phyloP scores from a whole-genome alignment of 2,113 vertebrate species.

The Proteles cristata region DNA sequence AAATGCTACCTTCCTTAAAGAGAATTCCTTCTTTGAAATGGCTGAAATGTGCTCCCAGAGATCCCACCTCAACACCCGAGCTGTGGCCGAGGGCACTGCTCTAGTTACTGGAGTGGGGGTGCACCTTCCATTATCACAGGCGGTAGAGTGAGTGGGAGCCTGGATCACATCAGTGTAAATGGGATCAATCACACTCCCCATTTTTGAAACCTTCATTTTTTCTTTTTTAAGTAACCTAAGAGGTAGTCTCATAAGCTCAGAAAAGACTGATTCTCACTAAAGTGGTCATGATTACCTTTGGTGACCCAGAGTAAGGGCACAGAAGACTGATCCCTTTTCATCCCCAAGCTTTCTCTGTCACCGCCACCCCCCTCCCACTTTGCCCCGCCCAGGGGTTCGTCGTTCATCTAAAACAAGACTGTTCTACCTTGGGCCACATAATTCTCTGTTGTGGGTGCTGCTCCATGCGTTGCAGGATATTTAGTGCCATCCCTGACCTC shows the following conservation, averaged over 20 bases:
- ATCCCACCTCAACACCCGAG: neutral
- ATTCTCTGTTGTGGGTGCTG: neutral
- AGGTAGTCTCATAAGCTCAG: neutral
- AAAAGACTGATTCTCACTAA: neutral
- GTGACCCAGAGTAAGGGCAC: neutral
- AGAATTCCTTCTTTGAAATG: neutral
- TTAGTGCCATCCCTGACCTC: neutral
- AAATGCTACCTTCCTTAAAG: neutral
- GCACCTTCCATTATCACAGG: neutral
- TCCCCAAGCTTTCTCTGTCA: neutral
- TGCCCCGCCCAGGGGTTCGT: no score
- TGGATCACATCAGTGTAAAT: neutral
- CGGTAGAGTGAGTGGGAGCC: neutral
- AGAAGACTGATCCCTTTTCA: neutral
- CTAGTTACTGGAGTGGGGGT: rapidly evolving
- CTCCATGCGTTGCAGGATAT: no score
- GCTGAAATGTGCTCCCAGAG: neutral
- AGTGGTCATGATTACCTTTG: neutral
- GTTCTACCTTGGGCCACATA: neutral
- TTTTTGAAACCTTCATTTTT: neutral
- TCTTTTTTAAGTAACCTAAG: neutral
- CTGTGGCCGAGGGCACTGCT: rapidly evolving
- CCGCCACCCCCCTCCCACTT: rapidly evolving
- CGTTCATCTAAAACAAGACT: neutral
- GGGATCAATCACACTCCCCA: neutral